Conservation (phyloP, 2,797 vertebrate genomes). For the Mormyrops boulengeri region DNA sequence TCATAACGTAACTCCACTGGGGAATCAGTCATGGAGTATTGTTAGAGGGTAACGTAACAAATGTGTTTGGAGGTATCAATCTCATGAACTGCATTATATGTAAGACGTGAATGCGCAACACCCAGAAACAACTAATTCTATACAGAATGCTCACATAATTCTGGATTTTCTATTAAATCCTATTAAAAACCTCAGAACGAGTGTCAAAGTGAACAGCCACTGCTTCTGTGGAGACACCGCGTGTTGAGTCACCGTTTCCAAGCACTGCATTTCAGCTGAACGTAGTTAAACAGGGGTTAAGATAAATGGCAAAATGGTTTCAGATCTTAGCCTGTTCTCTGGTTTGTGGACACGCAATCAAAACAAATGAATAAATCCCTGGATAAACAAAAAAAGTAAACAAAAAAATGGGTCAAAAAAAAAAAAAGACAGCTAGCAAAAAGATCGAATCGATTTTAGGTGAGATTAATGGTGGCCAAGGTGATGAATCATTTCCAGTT, state of each 20-base stretch:
- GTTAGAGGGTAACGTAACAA: neutral
- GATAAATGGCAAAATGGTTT: neutral
- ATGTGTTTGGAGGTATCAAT: neutral
- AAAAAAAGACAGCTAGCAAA: neutral
- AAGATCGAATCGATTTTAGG: neutral
- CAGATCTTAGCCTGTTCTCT: neutral
- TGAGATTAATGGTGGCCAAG: neutral
- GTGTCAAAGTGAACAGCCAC: neutral
- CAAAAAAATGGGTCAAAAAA: neutral
- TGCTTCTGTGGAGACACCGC: neutral
- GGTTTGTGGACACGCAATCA: neutral
- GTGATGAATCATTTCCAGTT: slow-evolving; percentile 3
- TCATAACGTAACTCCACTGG: neutral
- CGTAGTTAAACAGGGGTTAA: neutral
- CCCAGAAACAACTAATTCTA: neutral
- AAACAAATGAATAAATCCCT: neutral
- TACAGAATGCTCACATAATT: neutral
- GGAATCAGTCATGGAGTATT: neutral
- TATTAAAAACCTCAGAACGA: neutral
- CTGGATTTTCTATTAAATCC: neutral
- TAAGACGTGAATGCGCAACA: neutral
- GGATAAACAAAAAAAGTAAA: neutral
- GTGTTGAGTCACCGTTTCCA: neutral
- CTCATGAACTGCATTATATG: neutral
- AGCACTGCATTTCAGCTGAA: neutral